These are phyloP conservation scores for Poeciliopsis presidionis DNA, from an alignment of 2,797 vertebrate genomes.

Conservation along the genomic window DNA sequence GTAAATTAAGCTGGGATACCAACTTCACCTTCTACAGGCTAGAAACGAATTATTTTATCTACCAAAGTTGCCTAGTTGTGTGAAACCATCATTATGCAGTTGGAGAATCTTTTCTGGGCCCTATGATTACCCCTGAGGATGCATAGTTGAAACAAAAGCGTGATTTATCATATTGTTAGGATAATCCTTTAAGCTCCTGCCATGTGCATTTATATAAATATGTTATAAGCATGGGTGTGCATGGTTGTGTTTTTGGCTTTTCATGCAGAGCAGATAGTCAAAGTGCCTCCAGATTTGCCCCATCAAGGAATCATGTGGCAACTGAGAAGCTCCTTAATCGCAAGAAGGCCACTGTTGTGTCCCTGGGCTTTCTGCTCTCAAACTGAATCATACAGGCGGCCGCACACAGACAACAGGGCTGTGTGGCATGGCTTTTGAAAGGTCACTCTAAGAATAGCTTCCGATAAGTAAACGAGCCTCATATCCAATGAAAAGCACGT, in stretches of 20 bases:
- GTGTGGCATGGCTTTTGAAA: slow-evolving; percentile 68
- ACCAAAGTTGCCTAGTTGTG: not conserved
- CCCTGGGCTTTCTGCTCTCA: slow-evolving; percentile 71
- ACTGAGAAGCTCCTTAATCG: slow-evolving; percentile 61
- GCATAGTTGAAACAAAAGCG: slow-evolving; percentile 38
- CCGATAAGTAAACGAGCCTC: slow-evolving; percentile 39
- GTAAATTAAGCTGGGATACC: not conserved
- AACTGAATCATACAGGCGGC: slow-evolving; percentile 72
- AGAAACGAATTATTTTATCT: not conserved
- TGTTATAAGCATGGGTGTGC: slow-evolving; percentile 18
- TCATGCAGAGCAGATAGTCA: slow-evolving; percentile 26
- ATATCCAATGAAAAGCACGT: slow-evolving; percentile 32
- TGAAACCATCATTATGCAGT: slow-evolving; percentile 15
- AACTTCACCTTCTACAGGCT: not conserved
- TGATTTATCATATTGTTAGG: slow-evolving; percentile 32
- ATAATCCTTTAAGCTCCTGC: slow-evolving; percentile 35
- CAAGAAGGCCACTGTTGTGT: slow-evolving; percentile 69
- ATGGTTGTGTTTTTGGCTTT: slow-evolving; percentile 35
- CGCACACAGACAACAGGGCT: slow-evolving; percentile 75
- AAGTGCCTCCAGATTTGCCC: slow-evolving; percentile 62
- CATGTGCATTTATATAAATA: slow-evolving; percentile 15
- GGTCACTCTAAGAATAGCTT: slow-evolving; percentile 81
- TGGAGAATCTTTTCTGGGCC: slow-evolving; percentile 6
- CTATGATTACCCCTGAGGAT: not conserved
- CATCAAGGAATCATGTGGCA: slow-evolving; percentile 70